These are phyloP conservation scores for Heterodera carotae DNA, from an alignment of 1,140 invertebrate genomes.

Conservation along the genomic window DNA sequence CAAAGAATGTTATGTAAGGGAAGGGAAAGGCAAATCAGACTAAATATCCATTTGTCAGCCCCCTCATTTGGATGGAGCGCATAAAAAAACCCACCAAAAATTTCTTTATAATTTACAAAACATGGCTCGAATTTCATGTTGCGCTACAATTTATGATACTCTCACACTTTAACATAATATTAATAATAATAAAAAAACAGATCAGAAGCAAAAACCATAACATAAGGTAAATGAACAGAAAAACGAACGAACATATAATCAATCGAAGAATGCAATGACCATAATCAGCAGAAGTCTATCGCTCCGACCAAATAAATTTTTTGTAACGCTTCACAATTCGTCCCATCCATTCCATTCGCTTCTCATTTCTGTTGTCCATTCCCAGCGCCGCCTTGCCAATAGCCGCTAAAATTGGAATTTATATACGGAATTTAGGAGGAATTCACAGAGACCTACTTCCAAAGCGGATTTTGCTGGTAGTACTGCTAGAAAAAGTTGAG, in stretches of 20 bases:
- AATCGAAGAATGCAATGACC: neutral
- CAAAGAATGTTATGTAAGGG: neutral
- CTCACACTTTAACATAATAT: neutral
- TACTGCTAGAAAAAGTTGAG: conserved; percentile 51
- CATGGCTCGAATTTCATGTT: neutral
- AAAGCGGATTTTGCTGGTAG: conserved; percentile 52
- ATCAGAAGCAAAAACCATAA: neutral
- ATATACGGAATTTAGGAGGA: neutral
- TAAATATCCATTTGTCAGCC: too few species aligned
- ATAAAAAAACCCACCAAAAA: too few species aligned
- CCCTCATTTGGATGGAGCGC: too few species aligned
- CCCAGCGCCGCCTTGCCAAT: neutral
- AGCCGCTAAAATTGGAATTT: neutral
- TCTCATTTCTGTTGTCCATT: conserved; percentile 13
- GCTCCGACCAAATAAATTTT: neutral
- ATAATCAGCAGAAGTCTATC: neutral
- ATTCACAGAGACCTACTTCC: neutral
- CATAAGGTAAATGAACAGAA: neutral
- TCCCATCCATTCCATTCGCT: neutral
- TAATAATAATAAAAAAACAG: too few species aligned
- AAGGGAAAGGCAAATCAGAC: too few species aligned
- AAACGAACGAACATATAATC: neutral
- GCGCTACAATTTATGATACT: neutral
- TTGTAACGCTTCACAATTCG: too few species aligned
- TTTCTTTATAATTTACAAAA: too few species aligned